These are phyloP conservation scores for Myopa tessellatipennis DNA, from an alignment of 2,888 invertebrate species.

Conservation along the genomic window DNA sequence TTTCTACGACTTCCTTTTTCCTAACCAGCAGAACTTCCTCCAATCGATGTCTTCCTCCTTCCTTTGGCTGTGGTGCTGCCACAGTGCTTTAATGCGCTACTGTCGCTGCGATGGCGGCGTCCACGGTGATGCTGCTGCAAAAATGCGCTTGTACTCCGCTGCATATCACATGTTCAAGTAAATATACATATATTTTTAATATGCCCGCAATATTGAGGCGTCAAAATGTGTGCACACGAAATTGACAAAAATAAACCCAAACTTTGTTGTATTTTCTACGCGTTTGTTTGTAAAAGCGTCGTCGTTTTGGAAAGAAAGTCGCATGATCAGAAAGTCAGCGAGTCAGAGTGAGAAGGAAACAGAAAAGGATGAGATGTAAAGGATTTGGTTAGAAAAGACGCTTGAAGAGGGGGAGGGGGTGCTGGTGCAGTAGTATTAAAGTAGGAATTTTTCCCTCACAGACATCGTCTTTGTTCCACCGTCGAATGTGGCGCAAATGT, in stretches of 20 bases:
- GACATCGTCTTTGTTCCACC: background rate
- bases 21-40: constrained; percentile 22
- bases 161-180: background rate
- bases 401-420: no score
- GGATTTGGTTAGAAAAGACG: no score
- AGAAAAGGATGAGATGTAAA: background rate
- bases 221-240: constrained; percentile 33
- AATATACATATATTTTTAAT: constrained; percentile 18
- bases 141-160: no score
- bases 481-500: constrained; percentile 1
- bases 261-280: background rate
- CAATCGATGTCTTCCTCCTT: background rate
- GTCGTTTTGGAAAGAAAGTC: no score
- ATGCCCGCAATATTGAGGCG: constrained; percentile 29
- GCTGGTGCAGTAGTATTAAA: no score
- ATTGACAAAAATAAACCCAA: constrained; percentile 7
- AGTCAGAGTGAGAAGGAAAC: background rate
- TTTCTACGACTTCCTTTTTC: constrained; percentile 32
- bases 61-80: no score
- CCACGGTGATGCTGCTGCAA: no score
- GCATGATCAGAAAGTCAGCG: no score
- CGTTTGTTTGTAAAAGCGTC: no score
- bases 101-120: no score
- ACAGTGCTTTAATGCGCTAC: no score
- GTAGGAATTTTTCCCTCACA: no score